phyloP scores from a whole-genome alignment of 2,888 invertebrate genomes.

The Synergus japonicus region DNA sequence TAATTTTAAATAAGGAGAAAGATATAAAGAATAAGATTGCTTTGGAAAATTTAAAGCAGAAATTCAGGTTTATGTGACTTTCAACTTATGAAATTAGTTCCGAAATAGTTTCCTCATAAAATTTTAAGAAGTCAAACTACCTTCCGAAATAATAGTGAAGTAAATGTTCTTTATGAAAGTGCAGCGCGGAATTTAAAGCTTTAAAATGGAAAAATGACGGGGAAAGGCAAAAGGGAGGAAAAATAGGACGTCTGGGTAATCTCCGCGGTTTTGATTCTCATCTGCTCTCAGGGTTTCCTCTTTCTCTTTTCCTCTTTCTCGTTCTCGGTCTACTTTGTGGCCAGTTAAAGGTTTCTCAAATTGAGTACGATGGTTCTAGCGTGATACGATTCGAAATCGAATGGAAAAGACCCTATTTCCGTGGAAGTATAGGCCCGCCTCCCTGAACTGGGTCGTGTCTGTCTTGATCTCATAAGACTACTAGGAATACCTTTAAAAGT shows the following conservation, averaged over 20 bases:
- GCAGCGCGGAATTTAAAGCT: background rate
- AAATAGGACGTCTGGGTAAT: conserved; percentile 7
- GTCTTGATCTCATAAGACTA: conserved; percentile 25
- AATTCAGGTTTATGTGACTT: too few species aligned
- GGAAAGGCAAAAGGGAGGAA: background rate
- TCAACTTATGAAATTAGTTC: too few species aligned
- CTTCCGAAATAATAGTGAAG: too few species aligned
- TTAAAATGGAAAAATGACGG: too few species aligned
- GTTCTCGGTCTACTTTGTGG: conserved; percentile 38
- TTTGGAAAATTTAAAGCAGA: too few species aligned
- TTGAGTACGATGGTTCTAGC: conserved; percentile 54
- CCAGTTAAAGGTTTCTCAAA: conserved; percentile 47
- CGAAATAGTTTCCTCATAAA: too few species aligned
- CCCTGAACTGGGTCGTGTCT: conserved; percentile 49
- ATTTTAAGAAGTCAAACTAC: too few species aligned
- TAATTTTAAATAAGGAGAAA: too few species aligned
- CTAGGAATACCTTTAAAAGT: background rate
- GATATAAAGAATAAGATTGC: too few species aligned
- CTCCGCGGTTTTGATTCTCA: conserved; percentile 45
- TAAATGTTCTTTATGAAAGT: background rate
- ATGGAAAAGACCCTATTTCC: conserved; percentile 52
- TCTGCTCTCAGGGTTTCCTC: conserved; percentile 40
- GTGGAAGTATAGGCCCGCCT: conserved; percentile 9
- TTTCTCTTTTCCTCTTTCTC: conserved; percentile 7
- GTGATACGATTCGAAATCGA: conserved; percentile 57